A percentile compares a stretch with the other conserved stretches of the same genome.
phyloP scores from a whole-genome alignment of 2,113 vertebrate genomes.

The Erythrolamprus reginae region DNA sequence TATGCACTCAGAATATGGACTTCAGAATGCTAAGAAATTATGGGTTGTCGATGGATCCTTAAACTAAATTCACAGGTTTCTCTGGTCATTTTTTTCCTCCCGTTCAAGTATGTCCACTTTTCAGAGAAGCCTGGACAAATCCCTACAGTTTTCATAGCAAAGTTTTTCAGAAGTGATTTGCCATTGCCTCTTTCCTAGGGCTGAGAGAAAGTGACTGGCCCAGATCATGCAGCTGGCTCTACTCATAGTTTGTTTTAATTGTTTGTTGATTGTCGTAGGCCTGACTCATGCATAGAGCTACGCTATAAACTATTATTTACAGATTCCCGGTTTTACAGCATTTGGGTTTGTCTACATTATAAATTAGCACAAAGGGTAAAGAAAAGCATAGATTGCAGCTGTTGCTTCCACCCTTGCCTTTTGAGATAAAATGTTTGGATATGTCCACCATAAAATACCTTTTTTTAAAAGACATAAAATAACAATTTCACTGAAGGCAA shows the following conservation, averaged over 20 bases:
- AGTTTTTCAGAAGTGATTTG: neutral
- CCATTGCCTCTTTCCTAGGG: neutral
- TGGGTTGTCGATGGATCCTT: neutral
- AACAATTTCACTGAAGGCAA: neutral
- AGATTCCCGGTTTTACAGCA: neutral
- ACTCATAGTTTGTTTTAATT: neutral
- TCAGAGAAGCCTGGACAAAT: neutral
- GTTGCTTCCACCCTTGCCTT: neutral
- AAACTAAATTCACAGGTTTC: neutral
- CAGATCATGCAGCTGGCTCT: neutral
- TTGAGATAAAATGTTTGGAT: neutral
- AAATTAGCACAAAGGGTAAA: neutral
- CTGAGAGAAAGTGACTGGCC: neutral
- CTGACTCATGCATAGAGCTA: neutral
- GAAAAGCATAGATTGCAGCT: neutral
- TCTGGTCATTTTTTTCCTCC: neutral
- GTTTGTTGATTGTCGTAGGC: neutral
- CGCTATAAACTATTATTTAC: neutral
- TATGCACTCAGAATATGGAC: neutral
- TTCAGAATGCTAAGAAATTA: neutral
- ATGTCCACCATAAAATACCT: neutral
- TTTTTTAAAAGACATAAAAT: neutral
- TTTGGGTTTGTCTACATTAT: neutral
- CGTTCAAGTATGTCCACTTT: neutral
- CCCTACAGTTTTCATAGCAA: neutral